These are phyloP conservation scores for human DNA, from an alignment of 2,113 vertebrate genomes.

Conservation along the genomic window GRCh38 chr4:5854501-5855000, in stretches of 20 bases:
- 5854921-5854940: not conserved
- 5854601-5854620: not conserved
- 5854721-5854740: not conserved
- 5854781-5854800: rapidly evolving
- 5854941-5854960: not conserved
- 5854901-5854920: not conserved
- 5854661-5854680: not conserved
- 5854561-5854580: too few relatives aligned
- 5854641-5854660: rapidly evolving
- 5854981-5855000: not conserved
- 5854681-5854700: not conserved
- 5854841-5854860: not conserved
- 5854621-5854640: rapidly evolving
- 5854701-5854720: not conserved
- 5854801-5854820: not conserved
- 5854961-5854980: not conserved
- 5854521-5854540: too few relatives aligned
- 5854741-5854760: rapidly evolving
- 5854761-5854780: not conserved
- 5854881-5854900: not conserved
- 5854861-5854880: not conserved
- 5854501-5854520: too few relatives aligned
- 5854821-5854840: not conserved
- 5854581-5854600: not conserved
- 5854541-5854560: not conserved